phyloP scores from a whole-genome alignment of 2,888 invertebrate genomes.

The Drosophila silvestris region DNA sequence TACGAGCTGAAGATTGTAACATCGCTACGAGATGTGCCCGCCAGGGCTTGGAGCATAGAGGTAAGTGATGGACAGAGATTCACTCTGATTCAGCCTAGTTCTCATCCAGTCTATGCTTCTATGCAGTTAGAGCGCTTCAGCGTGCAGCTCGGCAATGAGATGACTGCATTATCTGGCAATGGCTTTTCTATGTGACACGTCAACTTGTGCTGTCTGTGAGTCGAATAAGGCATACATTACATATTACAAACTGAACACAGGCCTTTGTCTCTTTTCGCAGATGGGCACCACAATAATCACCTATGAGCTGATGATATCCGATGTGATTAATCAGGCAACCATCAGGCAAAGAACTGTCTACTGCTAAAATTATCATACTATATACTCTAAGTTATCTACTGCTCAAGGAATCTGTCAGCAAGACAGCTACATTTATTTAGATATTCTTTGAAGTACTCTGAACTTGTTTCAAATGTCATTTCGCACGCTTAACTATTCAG shows the following conservation, averaged over 20 bases:
- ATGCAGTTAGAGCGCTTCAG: slow-evolving; percentile 79
- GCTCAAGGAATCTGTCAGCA: neutral
- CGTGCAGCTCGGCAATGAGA: slow-evolving; percentile 80
- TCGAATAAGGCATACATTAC: neutral
- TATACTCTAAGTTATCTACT: neutral
- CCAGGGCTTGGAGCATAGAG: slow-evolving; percentile 85
- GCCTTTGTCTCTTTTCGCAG: slow-evolving; percentile 69
- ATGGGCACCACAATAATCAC: slow-evolving; percentile 88
- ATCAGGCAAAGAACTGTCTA: slow-evolving; percentile 75
- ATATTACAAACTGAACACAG: too few species aligned
- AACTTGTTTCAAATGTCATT: slow-evolving; percentile 51
- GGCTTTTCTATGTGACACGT: slow-evolving; percentile 83
- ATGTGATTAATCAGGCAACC: slow-evolving; percentile 80
- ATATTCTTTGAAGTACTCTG: slow-evolving; percentile 23
- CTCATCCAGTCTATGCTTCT: neutral
- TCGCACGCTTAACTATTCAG: slow-evolving; percentile 25
- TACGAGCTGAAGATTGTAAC: slow-evolving; percentile 86
- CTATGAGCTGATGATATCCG: slow-evolving; percentile 89
- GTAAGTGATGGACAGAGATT: slow-evolving; percentile 61
- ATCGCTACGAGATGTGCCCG: slow-evolving; percentile 85
- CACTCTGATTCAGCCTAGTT: neutral
- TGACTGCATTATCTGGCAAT: slow-evolving; percentile 81
- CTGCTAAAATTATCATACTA: slow-evolving; percentile 47
- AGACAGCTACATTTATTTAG: slow-evolving; percentile 7
- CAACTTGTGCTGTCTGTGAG: slow-evolving; percentile 81